Evolutionary conservation across 2,113 vertebrate species (phyloP), one percentile per base, ranked within the genome.

Genomic region (Ptilonorhynchus violaceus): DNA sequence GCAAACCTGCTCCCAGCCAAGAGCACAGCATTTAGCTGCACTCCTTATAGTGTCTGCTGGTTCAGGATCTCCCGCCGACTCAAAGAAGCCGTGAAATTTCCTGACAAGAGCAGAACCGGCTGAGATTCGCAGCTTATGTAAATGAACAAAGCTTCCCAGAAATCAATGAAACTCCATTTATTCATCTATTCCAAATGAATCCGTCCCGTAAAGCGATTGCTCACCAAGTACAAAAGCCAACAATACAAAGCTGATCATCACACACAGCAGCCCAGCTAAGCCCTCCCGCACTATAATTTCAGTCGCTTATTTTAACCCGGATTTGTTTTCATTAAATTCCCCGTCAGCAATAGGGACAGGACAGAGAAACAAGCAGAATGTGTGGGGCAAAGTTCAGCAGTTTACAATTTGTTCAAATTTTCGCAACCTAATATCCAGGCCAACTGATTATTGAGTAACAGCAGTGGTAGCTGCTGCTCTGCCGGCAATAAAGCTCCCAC

Each of bases 371-470:
- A 22, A 68, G 69, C 64, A 37, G 52, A 39, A n/a, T 6, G 76
- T 6, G 28, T 2, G 17, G 88, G 88, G 68, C 91, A 92, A 87
- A 90, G 96, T 93, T 92, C 82, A 63, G 55, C 64, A 52, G 37
- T 69, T 89, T 44, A 80, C 39, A 68, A 88, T 94, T 79, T 60
- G 92, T 87, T 89, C 58, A 73, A 60, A n/a, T 92, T 96, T 95
- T 87, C 53, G 50, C 89, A 96, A 94, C 76, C 53, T 64, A 5
- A 79, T 4, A 74, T 69, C 89, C 92, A 95, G 70, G 80, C 60
- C 94, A 93, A 59, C n/a, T n/a, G 58, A 93, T 89, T 79, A 72
- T 85, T 95, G 93, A 74, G 92, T 73, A 95, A 92, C 30, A 60
- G 68, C 23, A 33, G 8, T 9, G 80, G 95, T 20, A 88, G 89